A percentile compares a stretch with the other conserved stretches of the same genome.
These are phyloP conservation scores for Drosophila erecta DNA, from an alignment of 1,140 invertebrate genomes.

Conservation along the genomic window DNA sequence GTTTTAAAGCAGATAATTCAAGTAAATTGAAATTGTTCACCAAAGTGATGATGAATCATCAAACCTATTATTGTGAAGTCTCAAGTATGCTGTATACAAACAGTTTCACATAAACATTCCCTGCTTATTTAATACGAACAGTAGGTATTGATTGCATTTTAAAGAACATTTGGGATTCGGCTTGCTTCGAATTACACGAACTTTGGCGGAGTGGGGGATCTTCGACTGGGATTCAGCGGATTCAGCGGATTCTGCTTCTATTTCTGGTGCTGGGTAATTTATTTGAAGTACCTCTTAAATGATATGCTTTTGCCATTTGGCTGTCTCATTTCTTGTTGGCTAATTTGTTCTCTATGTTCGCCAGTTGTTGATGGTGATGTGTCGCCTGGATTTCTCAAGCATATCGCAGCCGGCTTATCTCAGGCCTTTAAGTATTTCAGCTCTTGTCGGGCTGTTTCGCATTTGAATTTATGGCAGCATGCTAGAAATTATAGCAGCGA, in stretches of 20 bases:
- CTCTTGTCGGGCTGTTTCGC: constrained; percentile 55
- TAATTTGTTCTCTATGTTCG: constrained; percentile 65
- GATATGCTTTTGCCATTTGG: constrained; percentile 68
- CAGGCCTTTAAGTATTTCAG: constrained; percentile 57
- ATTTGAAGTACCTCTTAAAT: constrained; percentile 76
- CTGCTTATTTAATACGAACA: background rate
- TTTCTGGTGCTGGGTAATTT: constrained; percentile 68
- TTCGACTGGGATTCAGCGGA: constrained; percentile 25
- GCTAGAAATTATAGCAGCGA: constrained; percentile 67
- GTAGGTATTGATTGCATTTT: background rate
- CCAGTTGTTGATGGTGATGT: constrained; percentile 32
- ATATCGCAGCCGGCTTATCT: constrained; percentile 62
- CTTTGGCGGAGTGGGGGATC: background rate
- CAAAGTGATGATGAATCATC: background rate
- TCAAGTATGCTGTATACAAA: background rate
- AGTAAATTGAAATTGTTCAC: background rate
- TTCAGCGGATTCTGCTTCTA: constrained; percentile 50
- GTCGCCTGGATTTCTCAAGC: constrained; percentile 23
- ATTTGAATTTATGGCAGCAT: constrained; percentile 73
- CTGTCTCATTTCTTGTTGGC: constrained; percentile 68
- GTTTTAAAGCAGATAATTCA: constrained; percentile 16
- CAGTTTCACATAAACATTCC: background rate
- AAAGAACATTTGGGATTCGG: constrained; percentile 23
- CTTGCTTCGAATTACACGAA: background rate
- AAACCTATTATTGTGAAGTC: background rate